phyloP scores from a whole-genome alignment of 1,140 invertebrate genomes.

The Camponotus vicinus region DNA sequence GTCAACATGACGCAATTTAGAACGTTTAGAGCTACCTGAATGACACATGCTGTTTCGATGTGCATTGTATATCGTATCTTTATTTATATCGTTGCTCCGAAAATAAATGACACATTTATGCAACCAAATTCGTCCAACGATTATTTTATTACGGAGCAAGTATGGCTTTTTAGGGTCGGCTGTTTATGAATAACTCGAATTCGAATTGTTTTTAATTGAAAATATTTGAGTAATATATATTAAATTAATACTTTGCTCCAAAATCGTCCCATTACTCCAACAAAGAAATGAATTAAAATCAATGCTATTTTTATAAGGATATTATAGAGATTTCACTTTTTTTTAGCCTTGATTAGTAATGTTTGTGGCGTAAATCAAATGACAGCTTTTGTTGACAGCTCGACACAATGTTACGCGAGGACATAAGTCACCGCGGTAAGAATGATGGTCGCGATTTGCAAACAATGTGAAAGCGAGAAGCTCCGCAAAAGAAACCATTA shows the following conservation, averaged over 20 bases:
- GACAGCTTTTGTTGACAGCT: constrained; percentile 10
- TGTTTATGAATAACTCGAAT: not conserved
- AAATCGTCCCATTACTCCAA: not conserved
- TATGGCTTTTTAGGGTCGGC: not conserved
- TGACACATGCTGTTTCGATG: constrained; percentile 4
- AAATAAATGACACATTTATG: constrained; percentile 16
- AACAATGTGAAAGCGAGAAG: constrained; percentile 2
- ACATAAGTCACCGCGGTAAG: constrained; percentile 18
- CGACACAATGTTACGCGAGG: constrained; percentile 9
- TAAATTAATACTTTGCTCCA: not conserved
- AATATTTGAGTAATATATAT: not conserved
- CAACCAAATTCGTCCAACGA: not conserved
- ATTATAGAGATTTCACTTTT: not conserved
- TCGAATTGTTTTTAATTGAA: not conserved
- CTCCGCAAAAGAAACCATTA: constrained; percentile 25
- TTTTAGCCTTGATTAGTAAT: not conserved
- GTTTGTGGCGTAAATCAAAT: not conserved
- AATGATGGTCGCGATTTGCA: not conserved
- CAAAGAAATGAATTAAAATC: not conserved
- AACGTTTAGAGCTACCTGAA: not conserved
- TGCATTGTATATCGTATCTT: not conserved
- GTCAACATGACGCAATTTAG: constrained; percentile 51
- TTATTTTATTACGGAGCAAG: not conserved
- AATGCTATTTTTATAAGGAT: not conserved
- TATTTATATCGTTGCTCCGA: not conserved